These are phyloP conservation scores for Silurus glanis DNA, from an alignment of 2,113 vertebrate species.

Conservation along the genomic window DNA sequence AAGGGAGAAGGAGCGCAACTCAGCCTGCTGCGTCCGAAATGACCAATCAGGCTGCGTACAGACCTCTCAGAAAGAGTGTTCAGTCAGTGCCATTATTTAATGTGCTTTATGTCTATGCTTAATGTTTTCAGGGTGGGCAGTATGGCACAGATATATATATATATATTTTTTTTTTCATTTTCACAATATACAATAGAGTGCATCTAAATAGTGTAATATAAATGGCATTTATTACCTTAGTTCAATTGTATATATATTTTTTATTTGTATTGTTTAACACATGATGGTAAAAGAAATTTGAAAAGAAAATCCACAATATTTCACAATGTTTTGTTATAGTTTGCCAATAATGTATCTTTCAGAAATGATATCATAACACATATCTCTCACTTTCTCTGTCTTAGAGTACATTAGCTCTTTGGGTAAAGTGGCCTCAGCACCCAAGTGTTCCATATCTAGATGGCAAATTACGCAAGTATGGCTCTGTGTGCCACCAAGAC, in stretches of 20 bases:
- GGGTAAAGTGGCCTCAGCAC: conserved; percentile 94
- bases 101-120: neutral
- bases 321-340: too few relatives aligned
- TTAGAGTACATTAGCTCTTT: conserved; percentile 91
- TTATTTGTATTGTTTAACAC: neutral
- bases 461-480: conserved; percentile 77
- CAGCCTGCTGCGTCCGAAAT: conserved; percentile 93
- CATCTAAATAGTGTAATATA: neutral
- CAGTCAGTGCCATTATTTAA: conserved; percentile 72
- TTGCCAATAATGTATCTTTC: neutral
- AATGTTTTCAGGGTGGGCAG: too few relatives aligned
- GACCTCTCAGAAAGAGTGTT: conserved; percentile 93
- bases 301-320: neutral
- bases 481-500: conserved; percentile 97
- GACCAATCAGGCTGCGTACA: conserved; percentile 94
- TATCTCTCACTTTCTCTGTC: conserved; percentile 26
- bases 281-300: neutral
- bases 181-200: neutral
- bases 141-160: too few relatives aligned
- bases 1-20: conserved; percentile 84
- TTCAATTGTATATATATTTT: neutral
- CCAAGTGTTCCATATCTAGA: conserved; percentile 81
- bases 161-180: neutral
- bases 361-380: neutral
- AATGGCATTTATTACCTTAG: neutral